These are phyloP conservation scores for Bombus waltoni DNA, from an alignment of 1,140 invertebrate species.

Conservation along the genomic window DNA sequence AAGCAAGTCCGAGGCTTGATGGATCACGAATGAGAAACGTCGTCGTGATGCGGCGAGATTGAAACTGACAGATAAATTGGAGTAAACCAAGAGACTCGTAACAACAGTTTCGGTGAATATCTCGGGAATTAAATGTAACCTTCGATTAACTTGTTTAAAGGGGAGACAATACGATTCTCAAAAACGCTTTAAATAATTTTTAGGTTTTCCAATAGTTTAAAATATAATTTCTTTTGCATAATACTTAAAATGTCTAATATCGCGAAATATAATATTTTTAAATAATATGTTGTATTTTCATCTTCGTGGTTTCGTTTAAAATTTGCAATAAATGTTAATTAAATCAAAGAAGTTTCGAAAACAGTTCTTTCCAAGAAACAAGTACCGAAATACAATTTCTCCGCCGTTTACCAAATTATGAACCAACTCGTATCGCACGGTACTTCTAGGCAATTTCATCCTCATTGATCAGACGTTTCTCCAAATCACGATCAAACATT, in stretches of 20 bases:
- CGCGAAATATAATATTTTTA: background rate
- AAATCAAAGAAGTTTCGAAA: background rate
- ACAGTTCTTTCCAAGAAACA: background rate
- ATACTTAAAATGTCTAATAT: too few relatives aligned
- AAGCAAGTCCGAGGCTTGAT: constrained; percentile 13
- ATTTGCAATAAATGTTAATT: background rate
- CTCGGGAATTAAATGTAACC: background rate
- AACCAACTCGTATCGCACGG: background rate
- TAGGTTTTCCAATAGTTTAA: background rate
- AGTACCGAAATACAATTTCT: background rate
- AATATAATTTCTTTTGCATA: background rate
- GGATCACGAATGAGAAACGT: constrained; percentile 32
- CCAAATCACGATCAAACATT: background rate
- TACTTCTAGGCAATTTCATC: background rate
- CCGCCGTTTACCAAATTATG: background rate
- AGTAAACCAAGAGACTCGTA: background rate
- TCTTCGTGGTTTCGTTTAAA: too few relatives aligned
- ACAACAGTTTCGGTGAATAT: background rate
- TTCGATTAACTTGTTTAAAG: background rate
- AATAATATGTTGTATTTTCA: background rate
- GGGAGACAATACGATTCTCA: background rate
- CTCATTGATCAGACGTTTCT: background rate
- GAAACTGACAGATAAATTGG: constrained; percentile 29
- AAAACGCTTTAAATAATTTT: background rate
- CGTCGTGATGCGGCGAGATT: constrained; percentile 29